Evolutionary conservation across 2,888 invertebrate species (phyloP).

Genomic region (Neelides folsomi): DNA sequence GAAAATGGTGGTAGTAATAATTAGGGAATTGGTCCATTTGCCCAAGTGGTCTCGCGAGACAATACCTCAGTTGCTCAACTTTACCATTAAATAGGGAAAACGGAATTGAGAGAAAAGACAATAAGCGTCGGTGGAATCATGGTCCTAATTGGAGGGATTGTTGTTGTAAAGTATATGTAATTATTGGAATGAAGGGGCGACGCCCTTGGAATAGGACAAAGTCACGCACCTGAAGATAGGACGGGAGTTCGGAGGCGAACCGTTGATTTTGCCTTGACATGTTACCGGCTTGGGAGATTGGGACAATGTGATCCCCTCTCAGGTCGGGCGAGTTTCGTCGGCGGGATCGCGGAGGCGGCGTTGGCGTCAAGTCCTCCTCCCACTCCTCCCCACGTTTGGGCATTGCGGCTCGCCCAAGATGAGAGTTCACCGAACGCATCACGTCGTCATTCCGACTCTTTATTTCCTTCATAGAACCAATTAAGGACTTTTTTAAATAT

Average conservation of each 20-base stretch:
- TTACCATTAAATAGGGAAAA: no score
- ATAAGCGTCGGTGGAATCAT: no score
- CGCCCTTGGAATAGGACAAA: no score
- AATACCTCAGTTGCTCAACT: no score
- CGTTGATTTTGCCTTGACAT: conserved; percentile 11
- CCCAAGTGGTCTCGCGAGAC: no score
- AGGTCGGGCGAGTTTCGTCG: conserved; percentile 32
- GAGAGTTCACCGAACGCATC: conserved; percentile 33
- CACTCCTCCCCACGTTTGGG: conserved; percentile 32
- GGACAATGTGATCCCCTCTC: conserved; percentile 27
- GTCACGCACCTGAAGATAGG: conserved; percentile 25
- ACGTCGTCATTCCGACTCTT: conserved; percentile 33
- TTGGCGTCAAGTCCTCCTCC: conserved; percentile 33
- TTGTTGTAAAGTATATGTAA: no score
- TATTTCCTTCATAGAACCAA: conserved; percentile 21
- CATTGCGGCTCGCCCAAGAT: conserved; percentile 28
- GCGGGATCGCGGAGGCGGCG: conserved; percentile 33
- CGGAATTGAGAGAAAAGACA: no score
- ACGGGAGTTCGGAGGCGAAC: conserved; percentile 11
- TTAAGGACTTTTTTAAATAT: no score
- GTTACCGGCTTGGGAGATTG: conserved; percentile 22
- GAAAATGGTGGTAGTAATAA: no score
- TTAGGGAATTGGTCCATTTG: no score
- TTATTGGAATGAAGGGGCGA: no score
- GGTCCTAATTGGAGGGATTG: no score